Evolutionary conservation across 2,797 vertebrate species (phyloP).

Genomic region (Clarias fuscus): DNA sequence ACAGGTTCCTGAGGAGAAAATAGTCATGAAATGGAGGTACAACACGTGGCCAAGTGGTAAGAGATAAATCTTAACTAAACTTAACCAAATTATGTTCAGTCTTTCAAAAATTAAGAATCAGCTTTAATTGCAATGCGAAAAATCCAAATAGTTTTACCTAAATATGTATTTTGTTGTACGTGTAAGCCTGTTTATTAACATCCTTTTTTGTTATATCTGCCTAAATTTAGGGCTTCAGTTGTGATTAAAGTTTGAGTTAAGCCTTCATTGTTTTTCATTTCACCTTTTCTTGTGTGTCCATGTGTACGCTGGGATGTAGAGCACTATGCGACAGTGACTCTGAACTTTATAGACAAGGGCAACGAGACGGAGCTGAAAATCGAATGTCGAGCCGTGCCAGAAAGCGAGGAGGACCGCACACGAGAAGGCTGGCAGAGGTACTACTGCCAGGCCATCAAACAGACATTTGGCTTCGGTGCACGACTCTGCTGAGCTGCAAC

Average conservation of each 20-base stretch:
- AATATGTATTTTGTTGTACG: too few species aligned
- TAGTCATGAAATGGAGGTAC: conserved; percentile 96
- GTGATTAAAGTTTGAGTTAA: neutral
- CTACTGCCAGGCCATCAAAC: conserved; percentile 95
- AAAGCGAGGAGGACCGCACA: conserved; percentile 87
- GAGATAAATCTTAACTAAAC: conserved; percentile 45
- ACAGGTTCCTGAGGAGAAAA: conserved; percentile 88
- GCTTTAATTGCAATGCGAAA: neutral
- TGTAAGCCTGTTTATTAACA: neutral
- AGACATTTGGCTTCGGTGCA: conserved; percentile 94
- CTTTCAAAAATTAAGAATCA: neutral
- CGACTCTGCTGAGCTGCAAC: conserved; percentile 82
- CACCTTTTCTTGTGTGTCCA: neutral
- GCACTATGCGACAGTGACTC: conserved; percentile 87
- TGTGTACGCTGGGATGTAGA: conserved; percentile 67
- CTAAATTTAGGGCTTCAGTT: neutral
- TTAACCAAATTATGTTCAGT: neutral
- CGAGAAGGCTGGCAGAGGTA: conserved; percentile 94
- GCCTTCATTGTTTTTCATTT: neutral
- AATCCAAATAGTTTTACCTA: neutral
- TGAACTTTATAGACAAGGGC: conserved; percentile 84
- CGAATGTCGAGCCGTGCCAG: conserved; percentile 87
- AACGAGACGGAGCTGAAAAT: conserved; percentile 88
- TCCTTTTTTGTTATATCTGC: neutral
- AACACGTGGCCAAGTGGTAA: conserved; percentile 94